These are phyloP conservation scores for Sebastes hubbsi DNA, from an alignment of 2,797 vertebrate genomes.

Conservation along the genomic window DNA sequence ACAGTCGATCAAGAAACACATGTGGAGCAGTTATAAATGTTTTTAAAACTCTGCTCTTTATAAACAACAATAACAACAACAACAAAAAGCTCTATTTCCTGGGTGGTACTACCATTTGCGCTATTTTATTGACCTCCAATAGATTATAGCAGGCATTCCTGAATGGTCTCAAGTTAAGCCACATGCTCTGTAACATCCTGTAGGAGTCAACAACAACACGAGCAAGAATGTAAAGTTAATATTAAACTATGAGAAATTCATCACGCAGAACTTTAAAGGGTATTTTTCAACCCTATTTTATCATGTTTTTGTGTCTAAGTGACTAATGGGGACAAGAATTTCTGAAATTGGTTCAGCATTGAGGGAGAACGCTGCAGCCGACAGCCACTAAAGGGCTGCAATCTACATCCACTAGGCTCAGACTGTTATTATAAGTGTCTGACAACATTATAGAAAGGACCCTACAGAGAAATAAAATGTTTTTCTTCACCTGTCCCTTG, in stretches of 20 bases:
- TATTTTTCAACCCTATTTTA: not conserved
- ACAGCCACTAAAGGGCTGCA: not conserved
- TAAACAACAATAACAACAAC: not conserved
- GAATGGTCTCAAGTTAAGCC: not conserved
- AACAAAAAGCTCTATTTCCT: not conserved
- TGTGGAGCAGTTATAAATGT: not conserved
- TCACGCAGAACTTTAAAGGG: not conserved
- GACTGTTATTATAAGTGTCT: not conserved
- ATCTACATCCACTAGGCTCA: not conserved
- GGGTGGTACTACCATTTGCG: not conserved
- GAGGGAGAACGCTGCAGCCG: not conserved
- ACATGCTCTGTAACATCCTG: not conserved
- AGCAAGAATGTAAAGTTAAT: slow-evolving; percentile 6
- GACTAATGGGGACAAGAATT: not conserved
- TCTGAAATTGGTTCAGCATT: not conserved
- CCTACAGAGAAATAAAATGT: not conserved
- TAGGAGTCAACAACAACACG: not conserved
- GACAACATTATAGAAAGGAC: not conserved
- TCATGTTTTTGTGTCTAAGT: not conserved
- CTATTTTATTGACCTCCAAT: not conserved
- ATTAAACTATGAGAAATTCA: slow-evolving; percentile 13
- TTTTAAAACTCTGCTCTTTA: not conserved
- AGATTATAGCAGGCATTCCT: not conserved
- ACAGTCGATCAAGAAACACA: not conserved
- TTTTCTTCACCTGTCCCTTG: not conserved